Base-by-base conservation (phyloP, 37 sponge, comb jelly and placozoan genomes). In the Aphrocallistes beatrix region DNA sequence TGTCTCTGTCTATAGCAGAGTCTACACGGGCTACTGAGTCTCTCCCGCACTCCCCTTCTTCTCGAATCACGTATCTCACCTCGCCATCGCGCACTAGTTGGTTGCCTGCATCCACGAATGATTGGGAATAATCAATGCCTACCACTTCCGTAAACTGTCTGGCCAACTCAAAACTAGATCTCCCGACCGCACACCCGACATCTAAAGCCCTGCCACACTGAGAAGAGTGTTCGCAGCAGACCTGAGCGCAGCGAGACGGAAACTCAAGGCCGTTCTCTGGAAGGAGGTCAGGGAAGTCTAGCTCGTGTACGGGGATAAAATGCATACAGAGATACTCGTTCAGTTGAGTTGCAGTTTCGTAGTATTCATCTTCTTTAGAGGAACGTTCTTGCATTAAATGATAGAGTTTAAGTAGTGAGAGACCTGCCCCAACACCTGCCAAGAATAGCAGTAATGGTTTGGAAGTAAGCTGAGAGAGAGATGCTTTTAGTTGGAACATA, bases 151-250 rank as follows among this genome's bases (percentile, higher is more conserved):
- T 86, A 47, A 84, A 95, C 36, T 51, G 83, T 1, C 87, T 39
- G 23, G 96, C 93, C 81, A 95, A 87, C 36, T 95, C 96, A 88
- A 95, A 95, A 50, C 90, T 85, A 0, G 91, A 81, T 28, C 93
- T 42, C 30, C 96, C 96, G 34, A 93, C 96, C 25, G 96, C 88
- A 91, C 96, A 95, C 30, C 96, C 96, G 25, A 95, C 38, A 38
- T 95, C 96, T 13, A 95, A 51, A 19, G 93, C 96, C 23, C 93
- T 81, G 60, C 84, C 36, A 16, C 91, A 81, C 85, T 88, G 91
- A 21, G 51, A 32, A 51, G 88, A 86, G 86, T 92, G 85, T 23
- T 85, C 87, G 39, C 85, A 30, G 82, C 95, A 94, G 25, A 92
- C 87, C 37, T 92, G 82, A 23, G 93, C 91, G 86, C 95, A 94